Evolutionary conservation across 2,113 vertebrate species (phyloP), one percentile per base, ranked within the genome.

Genomic region (Perccottus glenii): DNA sequence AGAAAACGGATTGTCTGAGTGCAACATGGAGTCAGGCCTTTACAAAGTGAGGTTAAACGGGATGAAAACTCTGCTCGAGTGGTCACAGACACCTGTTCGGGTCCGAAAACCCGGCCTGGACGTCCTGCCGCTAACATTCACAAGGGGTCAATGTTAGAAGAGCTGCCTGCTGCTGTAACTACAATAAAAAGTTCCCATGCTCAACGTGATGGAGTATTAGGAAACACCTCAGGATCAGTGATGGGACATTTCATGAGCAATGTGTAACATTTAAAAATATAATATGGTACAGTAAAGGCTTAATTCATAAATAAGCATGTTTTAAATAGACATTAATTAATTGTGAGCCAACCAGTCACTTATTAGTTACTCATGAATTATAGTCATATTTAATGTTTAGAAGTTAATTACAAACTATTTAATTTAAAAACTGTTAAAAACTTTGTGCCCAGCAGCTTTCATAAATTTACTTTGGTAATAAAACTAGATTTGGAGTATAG

Each of bases 1-100:
- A 27, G 7, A 60, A 80, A 81, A 74, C 60, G 60, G 86, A 88
- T 91, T 87, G 89, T 89, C 89, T 76, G 74, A 78, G 79, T 83
- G 86, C 84, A 85, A 83, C 9, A 61, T 70, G 63, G 68, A 78
- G 63, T 77, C 73, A 75, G 71, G 72, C 40, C 35, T 58, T 58
- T 58, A 58, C n/a, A 43, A 58, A 40, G 15, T 11, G 36, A 58
- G 56, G 38, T 58, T 11, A 19, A 35, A 43, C n/a, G 11, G 16
- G 42, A 8, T 8, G 10, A 19, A 58, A 0, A 32, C 33, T 36
- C 33, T 55, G 52, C 52, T 55, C 52, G 5, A 55, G 35, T 38
- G 52, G 52, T 38, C 52, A 55, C 33, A 36, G 32, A n/a, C n/a
- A n/a, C n/a, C n/a, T n/a, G n/a, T n/a, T n/a, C n/a, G n/a, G n/a